These are phyloP conservation scores for Madoqua kirkii DNA, from an alignment of 2,113 vertebrate species.

Conservation along the genomic window DNA sequence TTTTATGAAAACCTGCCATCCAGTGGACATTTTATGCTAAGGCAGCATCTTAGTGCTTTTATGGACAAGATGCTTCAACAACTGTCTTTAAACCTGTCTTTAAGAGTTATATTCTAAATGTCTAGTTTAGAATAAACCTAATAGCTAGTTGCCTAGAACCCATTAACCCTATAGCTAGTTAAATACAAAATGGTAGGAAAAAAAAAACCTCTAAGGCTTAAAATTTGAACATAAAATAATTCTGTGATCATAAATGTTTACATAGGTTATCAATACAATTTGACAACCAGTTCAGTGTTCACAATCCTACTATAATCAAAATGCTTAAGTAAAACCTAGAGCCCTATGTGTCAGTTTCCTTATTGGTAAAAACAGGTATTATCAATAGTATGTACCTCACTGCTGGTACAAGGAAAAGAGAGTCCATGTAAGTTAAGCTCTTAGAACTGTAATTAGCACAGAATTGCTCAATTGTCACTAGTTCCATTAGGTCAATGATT, in stretches of 20 bases:
- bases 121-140: neutral
- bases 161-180: neutral
- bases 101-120: neutral
- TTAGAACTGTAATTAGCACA: neutral
- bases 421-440: neutral
- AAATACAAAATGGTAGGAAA: neutral
- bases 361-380: neutral
- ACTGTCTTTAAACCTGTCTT: neutral
- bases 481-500: neutral
- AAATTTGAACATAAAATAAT: neutral
- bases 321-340: neutral
- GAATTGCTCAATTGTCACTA: neutral
- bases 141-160: neutral
- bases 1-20: slow-evolving; percentile 52
- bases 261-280: neutral
- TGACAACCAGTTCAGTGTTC: neutral
- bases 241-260: neutral
- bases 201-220: neutral
- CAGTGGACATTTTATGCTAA: slow-evolving; percentile 20
- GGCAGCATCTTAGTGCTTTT: neutral
- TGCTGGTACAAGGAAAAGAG: neutral
- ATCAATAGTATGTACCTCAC: neutral
- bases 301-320: neutral
- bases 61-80: neutral
- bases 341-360: neutral